Evolutionary conservation across 2,888 invertebrate genomes (phyloP), one percentile per base, ranked within the genome.

Genomic region (Onthophagus sagittarius): DNA sequence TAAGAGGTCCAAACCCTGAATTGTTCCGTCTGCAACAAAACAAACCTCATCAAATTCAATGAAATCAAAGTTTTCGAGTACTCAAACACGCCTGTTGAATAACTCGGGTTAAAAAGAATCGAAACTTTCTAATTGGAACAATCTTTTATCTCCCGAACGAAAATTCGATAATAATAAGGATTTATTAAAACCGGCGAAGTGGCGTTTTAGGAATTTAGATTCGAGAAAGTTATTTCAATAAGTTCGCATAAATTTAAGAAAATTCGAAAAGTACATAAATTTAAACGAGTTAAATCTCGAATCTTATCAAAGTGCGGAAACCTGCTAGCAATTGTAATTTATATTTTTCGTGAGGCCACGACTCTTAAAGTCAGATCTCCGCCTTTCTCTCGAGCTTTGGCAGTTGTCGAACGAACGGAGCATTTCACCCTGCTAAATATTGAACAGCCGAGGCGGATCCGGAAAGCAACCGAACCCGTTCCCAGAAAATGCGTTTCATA

Each of bases 11-110:
- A 85, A 79, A 13, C 84, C 85, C 14, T 83, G 82, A 70, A 84
- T 84, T 74, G 78, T 81, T 72, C 80, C 82, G 76, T 81, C 84
- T 84, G 80, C 13, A 83, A 83, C 72, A 15, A 9, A 67, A 67
- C n/a, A 7, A n/a, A 14, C 0, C 63, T 63, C 63, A 3, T 5
- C 63, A n/a, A 63, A 23, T 23, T 23, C 23, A 23, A 23, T 53
- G 39, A 11, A 53, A 53, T 53, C 11, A 53, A 53, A 11, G 39
- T 53, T 53, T 53, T 53, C 39, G 39, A 33, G 33, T 53, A 11
- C 9, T 7, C 39, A 53, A 53, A 53, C 39, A 11, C 11, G 39
- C 39, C 39, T 53, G 39, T 53, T 53, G 39, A 53, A 53, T 11
- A 53, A 7, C 39, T 53, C n/a, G 64, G 14, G 13, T 64, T 4